Percentiles rank a stretch among this genome's conserved stretches.
Evolutionary conservation across 2,888 invertebrate genomes (phyloP).

Genomic region (Parnassius orleans): DNA sequence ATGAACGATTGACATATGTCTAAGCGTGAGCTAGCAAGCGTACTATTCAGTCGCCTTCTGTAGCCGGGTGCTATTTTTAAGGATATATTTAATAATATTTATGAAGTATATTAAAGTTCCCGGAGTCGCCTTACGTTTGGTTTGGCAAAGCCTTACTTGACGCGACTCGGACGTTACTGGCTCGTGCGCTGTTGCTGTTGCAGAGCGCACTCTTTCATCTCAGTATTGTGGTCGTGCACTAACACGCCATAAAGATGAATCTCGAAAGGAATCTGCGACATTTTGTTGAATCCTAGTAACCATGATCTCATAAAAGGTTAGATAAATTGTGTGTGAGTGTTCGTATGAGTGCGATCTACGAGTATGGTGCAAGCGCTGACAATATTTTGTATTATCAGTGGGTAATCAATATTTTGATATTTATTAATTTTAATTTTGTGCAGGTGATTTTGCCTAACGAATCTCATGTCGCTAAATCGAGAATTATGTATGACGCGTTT

Average conservation of each 20-base stretch:
- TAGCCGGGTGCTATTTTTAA: background rate
- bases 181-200: background rate
- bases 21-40: too few species aligned
- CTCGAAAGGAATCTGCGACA: background rate
- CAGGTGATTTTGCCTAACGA: too few species aligned
- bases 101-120: constrained; percentile 3
- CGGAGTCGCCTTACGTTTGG: background rate
- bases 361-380: too few species aligned
- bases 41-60: background rate
- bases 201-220: background rate
- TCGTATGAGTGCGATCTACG: background rate
- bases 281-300: background rate
- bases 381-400: too few species aligned
- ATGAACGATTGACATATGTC: too few species aligned
- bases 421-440: too few species aligned
- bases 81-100: constrained; percentile 3
- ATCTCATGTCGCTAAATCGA: too few species aligned
- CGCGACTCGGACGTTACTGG: background rate
- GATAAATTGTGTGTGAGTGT: background rate
- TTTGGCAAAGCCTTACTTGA: too few species aligned
- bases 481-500: background rate
- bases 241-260: constrained; percentile 1
- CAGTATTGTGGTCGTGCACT: background rate
- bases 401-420: too few species aligned
- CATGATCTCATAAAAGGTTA: constrained; percentile 4